Conservation (phyloP, 2,797 vertebrate species). For the Rhadinocentrus ornatus region DNA sequence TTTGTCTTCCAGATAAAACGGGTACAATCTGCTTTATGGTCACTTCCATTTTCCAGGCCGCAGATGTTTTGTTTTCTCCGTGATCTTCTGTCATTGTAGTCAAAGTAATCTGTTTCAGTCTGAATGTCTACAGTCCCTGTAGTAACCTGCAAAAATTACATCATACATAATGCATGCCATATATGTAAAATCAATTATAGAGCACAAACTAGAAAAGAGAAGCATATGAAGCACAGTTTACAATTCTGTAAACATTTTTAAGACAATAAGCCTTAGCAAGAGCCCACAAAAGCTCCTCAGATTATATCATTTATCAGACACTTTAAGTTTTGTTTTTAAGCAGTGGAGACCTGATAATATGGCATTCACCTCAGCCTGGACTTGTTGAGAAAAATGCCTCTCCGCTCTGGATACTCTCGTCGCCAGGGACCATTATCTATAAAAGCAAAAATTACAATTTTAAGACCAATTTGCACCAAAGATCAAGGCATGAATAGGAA, state of each 20-base stretch:
- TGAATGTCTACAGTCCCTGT: slow-evolving; percentile 75
- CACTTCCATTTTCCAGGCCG: slow-evolving; percentile 51
- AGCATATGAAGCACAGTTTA: background rate
- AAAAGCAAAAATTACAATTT: slow-evolving; percentile 26
- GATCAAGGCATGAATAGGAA: background rate
- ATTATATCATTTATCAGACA: background rate
- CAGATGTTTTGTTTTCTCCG: slow-evolving; percentile 46
- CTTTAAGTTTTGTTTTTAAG: background rate
- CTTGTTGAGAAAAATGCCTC: slow-evolving; percentile 84
- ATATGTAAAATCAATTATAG: background rate
- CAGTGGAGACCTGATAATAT: background rate
- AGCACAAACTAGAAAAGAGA: background rate
- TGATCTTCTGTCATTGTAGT: slow-evolving; percentile 46
- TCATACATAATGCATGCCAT: background rate
- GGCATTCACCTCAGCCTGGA: slow-evolving; percentile 81
- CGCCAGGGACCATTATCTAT: slow-evolving; percentile 80
- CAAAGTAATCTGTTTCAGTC: slow-evolving; percentile 36
- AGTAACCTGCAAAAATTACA: slow-evolving; percentile 80
- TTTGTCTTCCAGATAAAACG: slow-evolving; percentile 59
- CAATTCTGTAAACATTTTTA: background rate
- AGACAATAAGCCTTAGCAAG: background rate
- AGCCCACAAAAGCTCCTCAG: background rate
- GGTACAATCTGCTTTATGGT: slow-evolving; percentile 65
- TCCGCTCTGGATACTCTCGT: slow-evolving; percentile 77
- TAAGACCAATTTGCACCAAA: background rate